Percentiles rank a stretch among this genome's conserved stretches.
Evolutionary conservation across 2,888 invertebrate genomes (phyloP).

Genomic region (Epinotia bilunana): DNA sequence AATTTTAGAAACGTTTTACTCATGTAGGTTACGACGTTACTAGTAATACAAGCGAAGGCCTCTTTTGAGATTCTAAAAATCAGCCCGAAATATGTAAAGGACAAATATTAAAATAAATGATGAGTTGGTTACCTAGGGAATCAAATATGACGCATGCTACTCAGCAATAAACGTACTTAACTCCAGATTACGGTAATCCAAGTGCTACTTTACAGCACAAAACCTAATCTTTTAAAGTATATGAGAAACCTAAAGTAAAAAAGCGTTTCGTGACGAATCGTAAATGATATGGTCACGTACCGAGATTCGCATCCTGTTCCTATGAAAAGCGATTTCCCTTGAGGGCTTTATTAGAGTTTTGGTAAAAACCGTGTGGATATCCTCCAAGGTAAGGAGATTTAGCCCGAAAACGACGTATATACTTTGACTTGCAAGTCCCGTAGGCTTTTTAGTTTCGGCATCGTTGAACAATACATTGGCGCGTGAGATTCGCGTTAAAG

Average conservation of each 20-base stretch:
- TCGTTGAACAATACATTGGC: conserved; percentile 8
- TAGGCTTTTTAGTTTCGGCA: not conserved
- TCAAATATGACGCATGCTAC: too few species aligned
- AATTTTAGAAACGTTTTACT: too few species aligned
- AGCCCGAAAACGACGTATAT: not conserved
- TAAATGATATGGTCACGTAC: conserved; percentile 38
- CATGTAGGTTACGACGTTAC: too few species aligned
- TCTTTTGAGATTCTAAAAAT: too few species aligned
- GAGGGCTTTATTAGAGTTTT: conserved; percentile 31
- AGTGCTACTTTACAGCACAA: conserved; percentile 6
- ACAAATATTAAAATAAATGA: too few species aligned
- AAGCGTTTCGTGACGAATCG: conserved; percentile 22
- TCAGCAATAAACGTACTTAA: not conserved
- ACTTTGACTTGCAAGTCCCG: not conserved
- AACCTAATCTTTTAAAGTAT: not conserved
- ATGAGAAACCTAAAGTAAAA: not conserved
- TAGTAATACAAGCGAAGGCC: too few species aligned
- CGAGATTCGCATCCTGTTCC: conserved; percentile 24
- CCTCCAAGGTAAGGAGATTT: not conserved
- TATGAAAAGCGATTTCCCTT: conserved; percentile 34
- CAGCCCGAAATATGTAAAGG: too few species aligned
- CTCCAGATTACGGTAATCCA: not conserved
- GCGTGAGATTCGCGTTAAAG: conserved; percentile 25
- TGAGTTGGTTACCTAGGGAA: too few species aligned
- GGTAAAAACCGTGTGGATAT: conserved; percentile 17